Evolutionary conservation across 2,888 invertebrate species (phyloP), one percentile per base, ranked within the genome.

Genomic region (Euplexia lucipara): DNA sequence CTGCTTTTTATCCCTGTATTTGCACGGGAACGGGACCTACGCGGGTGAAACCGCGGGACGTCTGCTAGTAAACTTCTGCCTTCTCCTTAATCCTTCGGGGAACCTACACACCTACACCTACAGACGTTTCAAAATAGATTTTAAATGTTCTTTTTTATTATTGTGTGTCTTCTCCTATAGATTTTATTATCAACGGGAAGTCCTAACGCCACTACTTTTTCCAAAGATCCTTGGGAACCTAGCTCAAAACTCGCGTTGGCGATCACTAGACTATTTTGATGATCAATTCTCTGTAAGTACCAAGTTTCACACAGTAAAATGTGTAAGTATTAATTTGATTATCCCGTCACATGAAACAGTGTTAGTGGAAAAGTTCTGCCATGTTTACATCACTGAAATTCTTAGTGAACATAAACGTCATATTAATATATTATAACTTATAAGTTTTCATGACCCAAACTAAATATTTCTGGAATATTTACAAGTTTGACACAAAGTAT

Each of bases 401-500:
- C 6, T 26, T 35, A 51, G 20, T 35, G 18, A 5, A 32, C 30
- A 22, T 32, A 8, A n/a, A 34, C 34, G 6, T 18, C 51, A 18
- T 6, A 14, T n/a, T n/a, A n/a, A n/a, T n/a, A n/a, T n/a, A n/a
- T n/a, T n/a, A n/a, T n/a, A n/a, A n/a, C n/a, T 14, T 47, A 37
- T 26, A 62, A 69, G 42, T 70, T 69, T 35, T 45, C 41, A n/a
- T 30, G 34, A 41, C 20, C 10, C 14, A 32, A 44, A 56, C 22
- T 44, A 34, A 34, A 54, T 69, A n/a, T 63, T 71, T 47, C n/a
- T 37, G 2, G 16, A 51, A 64, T 70, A 35, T 71, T 48, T 35
- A 41, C 9, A 56, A 63, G 49, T 71, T 70, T 34, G 22, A 35
- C 9, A 45, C 54, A 41, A 63, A 47, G 22, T 56, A 18, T 30